Evolutionary conservation across 2,113 vertebrate genomes (phyloP), one percentile per base, ranked within the genome.

Genomic region (Conger conger): DNA sequence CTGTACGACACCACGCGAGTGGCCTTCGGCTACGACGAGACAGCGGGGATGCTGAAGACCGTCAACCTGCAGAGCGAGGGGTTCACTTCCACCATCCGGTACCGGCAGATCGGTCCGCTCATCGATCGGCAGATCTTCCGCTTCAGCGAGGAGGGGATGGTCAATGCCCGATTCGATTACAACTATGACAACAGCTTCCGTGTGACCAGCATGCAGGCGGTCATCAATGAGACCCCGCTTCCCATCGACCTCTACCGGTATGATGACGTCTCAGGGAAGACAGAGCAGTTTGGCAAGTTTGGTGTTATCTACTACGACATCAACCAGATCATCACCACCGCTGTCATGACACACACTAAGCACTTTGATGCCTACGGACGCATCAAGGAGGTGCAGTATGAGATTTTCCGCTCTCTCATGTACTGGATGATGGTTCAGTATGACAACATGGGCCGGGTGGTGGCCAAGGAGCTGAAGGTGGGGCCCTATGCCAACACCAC

Each of bases 341-440:
- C 98, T 0, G 98, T 99, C 86, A 99, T 99, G 99, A 99, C 99
- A 18, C 98, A 99, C 93, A 99, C 98, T 2, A 99, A 99, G 86
- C 99, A 99, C 92, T 99, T 99, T 63, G 99, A 99, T 0, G 98
- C 98, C 0, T 99, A 99, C 0, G 99, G 98, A 1, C 94, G 98
- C 4, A 98, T 99, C 91, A 99, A 99, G 89, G 98, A 99, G 86
- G 97, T 99, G 9, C 98, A 99, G 81, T 99, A 99, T 0, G 99
- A 99, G 91, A 99, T 99, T 80, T 99, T 99, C 87, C 96, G 99
- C 85, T 99, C 98, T 0, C 97, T 99, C 73, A 99, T 99, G 97
- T 99, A 98, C 91, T 99, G 99, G 98, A 99, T 99, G 98, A 98
- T 98, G 8, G 96, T 99, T 85, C 97, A 98, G 86, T 99, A 99